phyloP scores from a whole-genome alignment of 2,888 invertebrate species.

The Celastrina argiolus region DNA sequence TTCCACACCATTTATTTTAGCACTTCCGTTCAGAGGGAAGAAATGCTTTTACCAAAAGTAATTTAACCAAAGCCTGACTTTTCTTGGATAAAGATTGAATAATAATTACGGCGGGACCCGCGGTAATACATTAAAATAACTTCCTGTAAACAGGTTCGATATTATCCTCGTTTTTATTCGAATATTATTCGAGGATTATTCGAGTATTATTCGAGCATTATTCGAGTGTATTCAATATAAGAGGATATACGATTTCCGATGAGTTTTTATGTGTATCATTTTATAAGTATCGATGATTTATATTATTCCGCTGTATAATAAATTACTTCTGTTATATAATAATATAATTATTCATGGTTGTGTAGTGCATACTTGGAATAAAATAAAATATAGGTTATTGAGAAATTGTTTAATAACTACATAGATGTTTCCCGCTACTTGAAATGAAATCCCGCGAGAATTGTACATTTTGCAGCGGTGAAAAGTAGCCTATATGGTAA shows the following conservation, averaged over 20 bases:
- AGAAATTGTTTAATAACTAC: too few species aligned
- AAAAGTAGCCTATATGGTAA: too few species aligned
- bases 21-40: slow-evolving; percentile 67
- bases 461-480: too few species aligned
- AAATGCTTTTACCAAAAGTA: slow-evolving; percentile 74
- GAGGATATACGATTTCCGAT: slow-evolving; percentile 12
- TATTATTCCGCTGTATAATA: neutral
- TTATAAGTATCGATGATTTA: neutral
- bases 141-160: slow-evolving; percentile 10
- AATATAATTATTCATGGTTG: too few species aligned
- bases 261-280: neutral
- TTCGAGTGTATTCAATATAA: slow-evolving; percentile 7
- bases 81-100: slow-evolving; percentile 65
- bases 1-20: slow-evolving; percentile 73
- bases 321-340: neutral
- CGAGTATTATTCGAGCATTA: slow-evolving; percentile 5
- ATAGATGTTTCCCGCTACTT: too few species aligned
- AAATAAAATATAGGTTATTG: too few species aligned
- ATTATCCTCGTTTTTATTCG: neutral
- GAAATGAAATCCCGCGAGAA: too few species aligned
- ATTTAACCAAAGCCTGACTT: slow-evolving; percentile 67
- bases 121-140: slow-evolving; percentile 13
- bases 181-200: slow-evolving; percentile 11
- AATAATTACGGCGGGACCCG: slow-evolving; percentile 53
- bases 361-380: too few species aligned